Evolutionary conservation across 2,888 invertebrate species (phyloP).

Genomic region (Acronicta aceris): DNA sequence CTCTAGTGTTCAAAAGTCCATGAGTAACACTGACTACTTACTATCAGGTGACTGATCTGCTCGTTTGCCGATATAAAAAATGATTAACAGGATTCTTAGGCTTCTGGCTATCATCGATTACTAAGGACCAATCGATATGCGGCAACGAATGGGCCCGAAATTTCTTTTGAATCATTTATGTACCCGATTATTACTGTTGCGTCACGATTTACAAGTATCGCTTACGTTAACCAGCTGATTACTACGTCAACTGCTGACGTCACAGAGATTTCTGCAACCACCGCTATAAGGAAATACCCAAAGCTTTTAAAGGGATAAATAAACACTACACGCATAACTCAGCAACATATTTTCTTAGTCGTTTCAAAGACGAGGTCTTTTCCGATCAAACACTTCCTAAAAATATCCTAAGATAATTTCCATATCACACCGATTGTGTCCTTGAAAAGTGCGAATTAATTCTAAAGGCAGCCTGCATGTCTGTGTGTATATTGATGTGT

Average conservation of each 20-base stretch:
- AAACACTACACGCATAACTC: conserved; percentile 3
- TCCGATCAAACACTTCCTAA: conserved; percentile 25
- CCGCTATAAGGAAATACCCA: conserved; percentile 14
- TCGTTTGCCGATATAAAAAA: no score
- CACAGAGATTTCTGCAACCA: neutral
- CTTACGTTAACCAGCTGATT: conserved; percentile 5
- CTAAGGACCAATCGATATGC: neutral
- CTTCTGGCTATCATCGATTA: no score
- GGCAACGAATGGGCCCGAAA: neutral
- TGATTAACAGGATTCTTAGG: no score
- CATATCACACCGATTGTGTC: conserved; percentile 35
- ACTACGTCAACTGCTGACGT: neutral
- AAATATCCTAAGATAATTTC: conserved; percentile 20
- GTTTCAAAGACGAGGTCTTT: conserved; percentile 29
- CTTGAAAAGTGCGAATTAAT: conserved; percentile 57
- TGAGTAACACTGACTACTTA: no score
- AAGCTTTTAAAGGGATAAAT: conserved; percentile 14
- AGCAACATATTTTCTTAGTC: conserved; percentile 19
- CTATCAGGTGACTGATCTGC: no score
- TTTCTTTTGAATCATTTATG: no score
- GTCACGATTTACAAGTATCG: neutral
- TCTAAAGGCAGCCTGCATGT: conserved; percentile 46
- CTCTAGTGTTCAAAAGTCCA: no score
- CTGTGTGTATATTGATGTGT: conserved; percentile 52
- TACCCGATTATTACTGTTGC: neutral